phyloP scores from a whole-genome alignment of 2,888 invertebrate genomes.

The Euspilapteryx auroguttella region DNA sequence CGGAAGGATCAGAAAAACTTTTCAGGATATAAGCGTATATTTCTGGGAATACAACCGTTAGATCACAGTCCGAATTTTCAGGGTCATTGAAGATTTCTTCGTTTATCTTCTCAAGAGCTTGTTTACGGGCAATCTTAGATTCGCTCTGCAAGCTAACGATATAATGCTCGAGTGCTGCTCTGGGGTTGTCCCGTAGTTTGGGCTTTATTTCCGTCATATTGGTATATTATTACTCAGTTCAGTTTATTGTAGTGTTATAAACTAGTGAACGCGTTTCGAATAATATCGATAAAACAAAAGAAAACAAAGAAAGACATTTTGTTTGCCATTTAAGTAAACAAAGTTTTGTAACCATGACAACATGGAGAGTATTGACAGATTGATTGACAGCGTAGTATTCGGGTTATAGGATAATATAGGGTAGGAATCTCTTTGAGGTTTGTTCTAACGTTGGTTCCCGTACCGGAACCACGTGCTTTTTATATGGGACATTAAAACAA shows the following conservation, averaged over 20 bases:
- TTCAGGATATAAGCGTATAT: slow-evolving; percentile 40
- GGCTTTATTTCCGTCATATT: slow-evolving; percentile 1
- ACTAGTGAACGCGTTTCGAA: too few relatives aligned
- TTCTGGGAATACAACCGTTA: slow-evolving; percentile 30
- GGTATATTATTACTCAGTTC: too few relatives aligned
- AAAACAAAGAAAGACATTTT: slow-evolving; percentile 1
- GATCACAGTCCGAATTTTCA: slow-evolving; percentile 29
- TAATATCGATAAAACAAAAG: slow-evolving; percentile 9
- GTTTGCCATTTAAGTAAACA: slow-evolving; percentile 21
- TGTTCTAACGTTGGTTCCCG: too few relatives aligned
- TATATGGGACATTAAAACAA: too few relatives aligned
- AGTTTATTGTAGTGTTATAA: too few relatives aligned
- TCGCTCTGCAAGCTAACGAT: slow-evolving; percentile 57
- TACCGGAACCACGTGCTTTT: too few relatives aligned
- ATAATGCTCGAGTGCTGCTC: slow-evolving; percentile 27
- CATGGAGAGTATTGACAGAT: too few relatives aligned
- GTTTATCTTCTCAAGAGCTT: slow-evolving; percentile 56
- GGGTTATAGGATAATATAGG: too few relatives aligned
- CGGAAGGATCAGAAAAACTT: slow-evolving; percentile 58
- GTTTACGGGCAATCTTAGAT: slow-evolving; percentile 60
- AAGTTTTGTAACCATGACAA: slow-evolving; percentile 32
- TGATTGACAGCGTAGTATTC: too few relatives aligned
- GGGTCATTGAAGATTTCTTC: slow-evolving; percentile 41
- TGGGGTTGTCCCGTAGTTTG: slow-evolving; percentile 28
- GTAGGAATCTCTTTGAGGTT: too few relatives aligned